phyloP scores from a whole-genome alignment of 2,797 vertebrate genomes.

The Selene dorsalis region DNA sequence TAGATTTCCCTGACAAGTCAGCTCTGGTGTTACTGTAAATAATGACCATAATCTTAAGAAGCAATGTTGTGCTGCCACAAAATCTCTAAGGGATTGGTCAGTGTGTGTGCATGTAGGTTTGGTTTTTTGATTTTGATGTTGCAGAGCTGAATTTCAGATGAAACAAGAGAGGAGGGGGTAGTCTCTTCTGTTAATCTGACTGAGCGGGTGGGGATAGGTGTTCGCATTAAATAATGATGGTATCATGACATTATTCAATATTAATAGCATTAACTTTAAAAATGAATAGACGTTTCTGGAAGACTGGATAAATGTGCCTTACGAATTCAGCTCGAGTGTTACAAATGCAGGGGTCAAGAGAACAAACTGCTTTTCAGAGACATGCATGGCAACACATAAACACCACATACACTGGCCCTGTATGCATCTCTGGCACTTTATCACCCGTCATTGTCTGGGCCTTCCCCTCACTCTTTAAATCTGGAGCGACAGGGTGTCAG shows the following conservation, averaged over 20 bases:
- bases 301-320: slow-evolving; percentile 8
- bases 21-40: neutral
- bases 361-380: slow-evolving; percentile 49
- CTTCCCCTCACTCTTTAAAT: slow-evolving; percentile 67
- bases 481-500: slow-evolving; percentile 71
- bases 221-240: slow-evolving; percentile 49
- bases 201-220: slow-evolving; percentile 26
- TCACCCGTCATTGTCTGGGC: slow-evolving; percentile 67
- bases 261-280: slow-evolving; percentile 39
- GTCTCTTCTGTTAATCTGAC: slow-evolving; percentile 2
- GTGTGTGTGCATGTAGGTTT: neutral
- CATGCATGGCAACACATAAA: slow-evolving; percentile 44
- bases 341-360: slow-evolving; percentile 49
- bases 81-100: neutral
- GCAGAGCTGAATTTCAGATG: neutral
- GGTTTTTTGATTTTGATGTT: neutral
- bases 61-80: neutral
- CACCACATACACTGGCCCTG: slow-evolving; percentile 41
- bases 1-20: neutral
- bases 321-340: slow-evolving; percentile 12
- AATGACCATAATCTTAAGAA: neutral
- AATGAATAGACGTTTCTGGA: slow-evolving; percentile 21
- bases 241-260: slow-evolving; percentile 46
- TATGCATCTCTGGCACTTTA: slow-evolving; percentile 52
- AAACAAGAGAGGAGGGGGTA: neutral